Evolutionary conservation across 1,140 invertebrate species (phyloP).

Genomic region (Macrotrachela quadricornifera): DNA sequence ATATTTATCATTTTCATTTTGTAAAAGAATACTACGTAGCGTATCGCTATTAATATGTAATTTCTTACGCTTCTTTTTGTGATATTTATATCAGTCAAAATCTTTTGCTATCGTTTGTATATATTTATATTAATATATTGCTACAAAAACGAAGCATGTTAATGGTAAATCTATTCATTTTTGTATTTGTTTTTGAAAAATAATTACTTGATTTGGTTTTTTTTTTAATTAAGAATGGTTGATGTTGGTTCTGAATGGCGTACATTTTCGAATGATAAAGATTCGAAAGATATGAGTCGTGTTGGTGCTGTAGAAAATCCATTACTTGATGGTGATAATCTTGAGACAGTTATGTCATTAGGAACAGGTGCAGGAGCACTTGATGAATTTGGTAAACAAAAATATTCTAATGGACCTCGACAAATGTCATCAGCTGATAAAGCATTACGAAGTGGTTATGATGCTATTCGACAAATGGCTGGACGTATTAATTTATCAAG

Average conservation of each 20-base stretch:
- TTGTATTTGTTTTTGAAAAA: too few species aligned
- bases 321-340: conserved; percentile 73
- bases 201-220: too few species aligned
- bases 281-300: conserved; percentile 85
- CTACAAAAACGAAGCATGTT: too few species aligned
- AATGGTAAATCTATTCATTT: too few species aligned
- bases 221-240: conserved; percentile 55
- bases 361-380: conserved; percentile 57
- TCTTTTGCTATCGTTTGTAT: too few species aligned
- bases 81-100: too few species aligned
- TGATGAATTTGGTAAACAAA: conserved; percentile 58
- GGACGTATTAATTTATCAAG: not conserved
- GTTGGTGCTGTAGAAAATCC: conserved; percentile 75
- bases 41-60: too few species aligned
- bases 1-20: too few species aligned
- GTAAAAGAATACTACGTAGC: too few species aligned
- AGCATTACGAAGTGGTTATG: conserved; percentile 1
- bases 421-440: not conserved
- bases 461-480: conserved; percentile 36
- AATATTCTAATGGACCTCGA: conserved; percentile 75
- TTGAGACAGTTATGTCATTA: conserved; percentile 83
- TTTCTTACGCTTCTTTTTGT: too few species aligned
- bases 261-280: conserved; percentile 95
- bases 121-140: too few species aligned
- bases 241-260: conserved; percentile 99